phyloP scores from a whole-genome alignment of 2,888 invertebrate species.

The Romanomermis culicivorax region DNA sequence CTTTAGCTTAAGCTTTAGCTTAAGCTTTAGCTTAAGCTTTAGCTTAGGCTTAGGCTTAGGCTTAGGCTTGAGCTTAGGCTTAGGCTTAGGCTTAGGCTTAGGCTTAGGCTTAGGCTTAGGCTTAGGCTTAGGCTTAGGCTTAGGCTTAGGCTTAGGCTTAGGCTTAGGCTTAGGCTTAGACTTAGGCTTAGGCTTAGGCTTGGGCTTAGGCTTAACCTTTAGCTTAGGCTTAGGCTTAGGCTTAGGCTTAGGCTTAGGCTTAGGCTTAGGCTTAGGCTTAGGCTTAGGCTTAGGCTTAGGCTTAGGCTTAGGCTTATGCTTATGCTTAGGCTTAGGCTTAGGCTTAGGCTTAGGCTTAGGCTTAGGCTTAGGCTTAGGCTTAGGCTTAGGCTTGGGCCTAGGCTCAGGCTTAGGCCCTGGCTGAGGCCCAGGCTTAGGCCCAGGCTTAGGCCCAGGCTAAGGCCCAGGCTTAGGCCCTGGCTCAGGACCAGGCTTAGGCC shows the following conservation, averaged over 20 bases:
- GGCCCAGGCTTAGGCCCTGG: not conserved
- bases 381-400: not conserved
- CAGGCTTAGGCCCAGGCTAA: not conserved
- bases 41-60: not conserved
- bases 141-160: slow-evolving; percentile 3
- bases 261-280: not conserved
- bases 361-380: not conserved
- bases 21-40: not conserved
- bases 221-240: not conserved
- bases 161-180: slow-evolving; percentile 2
- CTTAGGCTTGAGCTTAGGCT: not conserved
- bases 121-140: slow-evolving; percentile 1
- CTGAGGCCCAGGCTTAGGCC: not conserved
- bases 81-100: slow-evolving; percentile 3
- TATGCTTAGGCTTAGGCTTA: not conserved
- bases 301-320: not conserved
- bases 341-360: not conserved
- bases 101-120: slow-evolving; percentile 3
- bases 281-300: not conserved
- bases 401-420: not conserved
- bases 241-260: not conserved
- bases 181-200: slow-evolving; percentile 2
- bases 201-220: not conserved
- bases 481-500: not conserved
- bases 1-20: not conserved